Evolutionary conservation across 2,888 invertebrate species (phyloP).

Genomic region (Sabatieria punctata): DNA sequence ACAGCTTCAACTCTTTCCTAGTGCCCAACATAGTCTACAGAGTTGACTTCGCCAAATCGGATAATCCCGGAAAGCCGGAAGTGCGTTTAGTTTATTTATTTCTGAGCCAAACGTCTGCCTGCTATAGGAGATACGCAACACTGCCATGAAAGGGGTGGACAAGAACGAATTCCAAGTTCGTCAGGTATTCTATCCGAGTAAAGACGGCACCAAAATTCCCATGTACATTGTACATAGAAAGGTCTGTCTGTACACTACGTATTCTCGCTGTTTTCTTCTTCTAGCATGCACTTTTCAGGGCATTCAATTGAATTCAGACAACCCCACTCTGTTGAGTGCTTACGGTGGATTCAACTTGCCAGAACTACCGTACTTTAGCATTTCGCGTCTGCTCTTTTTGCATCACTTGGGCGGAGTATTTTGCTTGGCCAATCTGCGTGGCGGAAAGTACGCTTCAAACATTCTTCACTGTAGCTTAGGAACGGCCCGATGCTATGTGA

Average conservation of each 20-base stretch:
- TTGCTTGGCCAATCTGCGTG: slow-evolving; percentile 81
- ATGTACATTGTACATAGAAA: slow-evolving; percentile 62
- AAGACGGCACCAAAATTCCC: slow-evolving; percentile 79
- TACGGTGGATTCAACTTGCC: slow-evolving; percentile 94
- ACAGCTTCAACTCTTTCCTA: slow-evolving; percentile 79
- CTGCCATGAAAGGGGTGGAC: slow-evolving; percentile 65
- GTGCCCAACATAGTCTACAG: slow-evolving; percentile 71
- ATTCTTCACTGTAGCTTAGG: too few relatives aligned
- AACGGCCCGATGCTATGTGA: too few relatives aligned
- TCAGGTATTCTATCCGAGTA: slow-evolving; percentile 78
- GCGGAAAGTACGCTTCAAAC: slow-evolving; percentile 93
- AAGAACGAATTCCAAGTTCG: slow-evolving; percentile 57
- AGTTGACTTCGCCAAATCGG: slow-evolving; percentile 55
- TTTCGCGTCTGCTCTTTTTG: slow-evolving; percentile 67
- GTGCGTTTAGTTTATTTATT: slow-evolving; percentile 9
- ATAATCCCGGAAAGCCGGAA: slow-evolving; percentile 26
- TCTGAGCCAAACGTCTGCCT: background rate
- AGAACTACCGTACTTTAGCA: slow-evolving; percentile 71
- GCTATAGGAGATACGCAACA: slow-evolving; percentile 57
- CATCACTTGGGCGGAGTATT: slow-evolving; percentile 71
- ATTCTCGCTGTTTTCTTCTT: background rate
- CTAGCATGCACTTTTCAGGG: slow-evolving; percentile 38
- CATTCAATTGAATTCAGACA: slow-evolving; percentile 48
- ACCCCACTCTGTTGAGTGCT: slow-evolving; percentile 74
- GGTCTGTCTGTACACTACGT: slow-evolving; percentile 13